Percentiles rank a stretch among this genome's conserved stretches.
These are phyloP conservation scores for Drosophila littoralis DNA, from an alignment of 1,140 invertebrate genomes.

Conservation along the genomic window DNA sequence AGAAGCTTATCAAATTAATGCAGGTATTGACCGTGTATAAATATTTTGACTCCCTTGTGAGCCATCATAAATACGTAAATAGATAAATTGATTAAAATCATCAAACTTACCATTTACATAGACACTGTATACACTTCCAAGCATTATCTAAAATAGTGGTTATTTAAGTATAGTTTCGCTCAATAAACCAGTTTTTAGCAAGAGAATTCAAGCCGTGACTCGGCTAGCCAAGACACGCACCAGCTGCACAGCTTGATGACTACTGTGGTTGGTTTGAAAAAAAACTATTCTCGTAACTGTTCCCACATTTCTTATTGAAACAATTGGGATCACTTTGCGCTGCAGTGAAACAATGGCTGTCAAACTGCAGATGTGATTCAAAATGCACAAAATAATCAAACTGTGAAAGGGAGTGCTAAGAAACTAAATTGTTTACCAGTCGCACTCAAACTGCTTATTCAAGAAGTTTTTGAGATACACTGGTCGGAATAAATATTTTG, in stretches of 20 bases:
- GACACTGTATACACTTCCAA: too few relatives aligned
- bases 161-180: not conserved
- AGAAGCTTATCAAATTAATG: too few relatives aligned
- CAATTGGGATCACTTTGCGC: not conserved
- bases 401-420: not conserved
- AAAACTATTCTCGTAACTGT: not conserved
- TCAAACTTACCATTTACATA: too few relatives aligned
- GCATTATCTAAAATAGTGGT: too few relatives aligned
- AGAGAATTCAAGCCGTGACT: not conserved
- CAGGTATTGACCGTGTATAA: too few relatives aligned
- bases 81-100: too few relatives aligned
- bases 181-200: not conserved
- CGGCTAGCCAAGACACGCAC: constrained; percentile 1
- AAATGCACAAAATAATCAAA: not conserved
- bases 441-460: not conserved
- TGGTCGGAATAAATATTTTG: too few relatives aligned
- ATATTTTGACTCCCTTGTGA: too few relatives aligned
- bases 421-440: not conserved
- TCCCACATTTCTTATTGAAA: not conserved
- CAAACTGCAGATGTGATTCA: not conserved
- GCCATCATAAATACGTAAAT: too few relatives aligned
- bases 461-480: too few relatives aligned
- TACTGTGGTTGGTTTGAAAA: not conserved
- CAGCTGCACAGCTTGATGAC: not conserved
- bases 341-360: not conserved